These are phyloP conservation scores for Netelia fuscicornis DNA, from an alignment of 2,888 invertebrate genomes.

Conservation along the genomic window DNA sequence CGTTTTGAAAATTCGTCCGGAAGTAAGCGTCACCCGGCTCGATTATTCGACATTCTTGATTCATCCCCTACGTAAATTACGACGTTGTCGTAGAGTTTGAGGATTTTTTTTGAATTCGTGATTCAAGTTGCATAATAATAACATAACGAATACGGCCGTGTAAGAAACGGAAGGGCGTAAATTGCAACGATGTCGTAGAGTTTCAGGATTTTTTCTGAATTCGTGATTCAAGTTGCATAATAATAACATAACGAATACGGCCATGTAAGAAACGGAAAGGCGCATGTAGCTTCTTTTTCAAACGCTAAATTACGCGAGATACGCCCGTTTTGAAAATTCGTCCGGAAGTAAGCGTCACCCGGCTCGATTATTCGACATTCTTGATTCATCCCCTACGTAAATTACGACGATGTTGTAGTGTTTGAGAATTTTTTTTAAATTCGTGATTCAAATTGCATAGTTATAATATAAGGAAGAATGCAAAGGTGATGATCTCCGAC, in stretches of 20 bases:
- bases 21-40: not conserved
- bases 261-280: no score
- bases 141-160: no score
- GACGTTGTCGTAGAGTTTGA: not conserved
- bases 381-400: conserved; percentile 5
- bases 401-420: not conserved
- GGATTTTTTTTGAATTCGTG: not conserved
- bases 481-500: not conserved
- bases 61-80: conserved; percentile 3
- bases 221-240: not conserved
- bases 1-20: not conserved
- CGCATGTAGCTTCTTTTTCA: no score
- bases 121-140: no score
- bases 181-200: no score
- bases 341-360: not conserved
- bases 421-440: not conserved
- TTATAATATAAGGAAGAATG: not conserved
- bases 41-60: not conserved
- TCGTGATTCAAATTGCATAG: no score
- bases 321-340: not conserved
- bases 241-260: not conserved
- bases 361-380: not conserved
- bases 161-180: no score
- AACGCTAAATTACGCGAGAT: no score
- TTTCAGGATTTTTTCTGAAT: not conserved